A percentile compares a stretch with the other conserved stretches of the same genome.
Evolutionary conservation across 2,797 vertebrate genomes (phyloP).

Genomic region (Gila robusta): DNA sequence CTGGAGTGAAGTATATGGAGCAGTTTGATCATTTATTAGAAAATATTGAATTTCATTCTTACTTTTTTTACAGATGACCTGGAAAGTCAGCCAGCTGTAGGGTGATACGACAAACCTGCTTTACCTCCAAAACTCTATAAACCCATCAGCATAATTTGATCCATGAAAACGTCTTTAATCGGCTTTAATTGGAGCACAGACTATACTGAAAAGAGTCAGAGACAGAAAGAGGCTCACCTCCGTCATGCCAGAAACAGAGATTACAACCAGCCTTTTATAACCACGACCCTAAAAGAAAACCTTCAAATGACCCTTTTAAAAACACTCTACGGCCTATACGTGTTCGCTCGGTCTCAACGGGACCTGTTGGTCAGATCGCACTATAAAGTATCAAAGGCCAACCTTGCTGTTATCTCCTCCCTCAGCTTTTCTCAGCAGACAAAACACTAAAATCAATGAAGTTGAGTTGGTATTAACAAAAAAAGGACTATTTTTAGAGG

Average conservation of each 20-base stretch:
- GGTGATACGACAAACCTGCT: constrained; percentile 37
- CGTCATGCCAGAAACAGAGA: background rate
- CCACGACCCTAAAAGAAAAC: constrained; percentile 18
- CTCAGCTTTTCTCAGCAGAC: constrained; percentile 39
- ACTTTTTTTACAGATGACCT: constrained; percentile 26
- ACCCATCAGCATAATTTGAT: constrained; percentile 44
- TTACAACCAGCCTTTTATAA: constrained; percentile 13
- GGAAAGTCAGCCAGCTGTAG: constrained; percentile 40
- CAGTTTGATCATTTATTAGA: constrained; percentile 32
- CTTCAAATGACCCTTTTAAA: constrained; percentile 50
- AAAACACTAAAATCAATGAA: constrained; percentile 48
- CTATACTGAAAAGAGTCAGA: background rate
- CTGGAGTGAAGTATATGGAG: background rate
- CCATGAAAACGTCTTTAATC: constrained; percentile 46
- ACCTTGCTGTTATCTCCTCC: constrained; percentile 39
- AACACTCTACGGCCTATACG: constrained; percentile 4
- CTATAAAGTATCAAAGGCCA: constrained; percentile 49
- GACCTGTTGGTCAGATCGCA: constrained; percentile 11
- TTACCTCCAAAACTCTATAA: constrained; percentile 48
- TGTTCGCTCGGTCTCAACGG: background rate
- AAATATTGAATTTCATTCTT: constrained; percentile 31
- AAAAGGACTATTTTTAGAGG: constrained; percentile 43
- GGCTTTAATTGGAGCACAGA: background rate
- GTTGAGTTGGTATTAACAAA: constrained; percentile 28
- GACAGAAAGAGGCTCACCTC: background rate